phyloP scores from a whole-genome alignment of 2,113 vertebrate species.

The Tyrannus savana region DNA sequence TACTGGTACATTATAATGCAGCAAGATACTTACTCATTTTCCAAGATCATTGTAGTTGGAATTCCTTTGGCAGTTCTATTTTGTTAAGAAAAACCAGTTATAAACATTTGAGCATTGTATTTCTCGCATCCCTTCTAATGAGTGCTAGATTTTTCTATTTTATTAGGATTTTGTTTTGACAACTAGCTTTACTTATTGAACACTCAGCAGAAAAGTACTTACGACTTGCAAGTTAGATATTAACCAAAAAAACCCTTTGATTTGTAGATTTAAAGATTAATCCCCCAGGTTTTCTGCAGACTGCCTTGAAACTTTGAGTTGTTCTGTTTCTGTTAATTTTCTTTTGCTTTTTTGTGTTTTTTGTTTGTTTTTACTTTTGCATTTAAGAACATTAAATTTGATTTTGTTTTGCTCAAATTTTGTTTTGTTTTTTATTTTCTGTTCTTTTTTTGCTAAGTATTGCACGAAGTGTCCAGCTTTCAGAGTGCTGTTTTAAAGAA shows the following conservation, averaged over 20 bases:
- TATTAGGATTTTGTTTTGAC: conserved; percentile 78
- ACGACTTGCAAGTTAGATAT: conserved; percentile 79
- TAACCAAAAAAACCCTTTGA: conserved; percentile 77
- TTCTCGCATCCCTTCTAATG: conserved; percentile 81
- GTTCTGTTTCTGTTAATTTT: conserved; percentile 87
- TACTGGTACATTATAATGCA: conserved; percentile 62
- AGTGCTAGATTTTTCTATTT: conserved; percentile 77
- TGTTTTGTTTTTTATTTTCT: conserved; percentile 94
- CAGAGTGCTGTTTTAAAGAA: conserved; percentile 32
- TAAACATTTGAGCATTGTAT: conserved; percentile 84
- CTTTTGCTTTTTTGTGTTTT: conserved; percentile 89
- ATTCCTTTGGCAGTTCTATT: conserved; percentile 64
- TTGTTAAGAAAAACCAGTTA: conserved; percentile 63
- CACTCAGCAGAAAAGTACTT: conserved; percentile 81
- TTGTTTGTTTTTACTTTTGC: conserved; percentile 92
- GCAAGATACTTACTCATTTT: conserved; percentile 59
- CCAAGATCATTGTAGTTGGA: conserved; percentile 64
- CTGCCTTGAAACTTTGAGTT: conserved; percentile 87
- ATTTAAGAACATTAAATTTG: conserved; percentile 98
- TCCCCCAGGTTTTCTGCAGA: conserved; percentile 83
- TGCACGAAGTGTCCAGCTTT: conserved; percentile 67
- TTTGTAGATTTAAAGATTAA: conserved; percentile 85
- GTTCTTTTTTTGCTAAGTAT: conserved; percentile 75
- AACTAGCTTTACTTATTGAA: conserved; percentile 77
- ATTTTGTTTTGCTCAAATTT: conserved; percentile 94